These are phyloP conservation scores for Aselliscus stoliczkanus DNA, from an alignment of 2,797 vertebrate species.

Conservation along the genomic window DNA sequence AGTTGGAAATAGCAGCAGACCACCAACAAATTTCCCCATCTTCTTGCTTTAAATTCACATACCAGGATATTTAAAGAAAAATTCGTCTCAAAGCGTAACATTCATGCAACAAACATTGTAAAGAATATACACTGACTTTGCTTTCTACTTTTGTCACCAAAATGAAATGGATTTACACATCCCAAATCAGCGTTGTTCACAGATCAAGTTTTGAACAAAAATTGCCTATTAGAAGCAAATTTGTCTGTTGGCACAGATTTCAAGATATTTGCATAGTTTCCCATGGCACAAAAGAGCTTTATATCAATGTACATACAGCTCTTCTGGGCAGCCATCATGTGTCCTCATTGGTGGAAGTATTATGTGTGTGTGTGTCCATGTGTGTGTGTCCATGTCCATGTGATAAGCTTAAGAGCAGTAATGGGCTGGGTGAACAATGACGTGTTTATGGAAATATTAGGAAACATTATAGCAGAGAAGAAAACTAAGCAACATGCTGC, in stretches of 20 bases:
- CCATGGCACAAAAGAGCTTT: neutral
- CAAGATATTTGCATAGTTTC: neutral
- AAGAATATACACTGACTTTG: neutral
- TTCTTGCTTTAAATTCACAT: neutral
- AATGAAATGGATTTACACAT: neutral
- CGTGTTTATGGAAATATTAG: neutral
- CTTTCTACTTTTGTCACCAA: neutral
- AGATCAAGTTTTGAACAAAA: neutral
- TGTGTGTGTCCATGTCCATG: neutral
- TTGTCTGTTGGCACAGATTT: neutral
- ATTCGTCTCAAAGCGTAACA: neutral
- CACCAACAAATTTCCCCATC: neutral
- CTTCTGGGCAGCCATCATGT: neutral
- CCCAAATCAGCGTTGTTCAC: neutral
- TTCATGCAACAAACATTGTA: neutral
- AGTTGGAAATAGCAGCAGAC: neutral
- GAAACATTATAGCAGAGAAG: neutral
- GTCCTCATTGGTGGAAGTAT: no score
- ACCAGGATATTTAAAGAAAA: neutral
- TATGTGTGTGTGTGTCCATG: no score
- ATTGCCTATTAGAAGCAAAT: neutral
- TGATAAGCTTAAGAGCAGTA: neutral
- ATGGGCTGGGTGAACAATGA: rapidly evolving
- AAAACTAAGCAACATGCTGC: neutral
- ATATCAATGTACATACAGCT: neutral